These are phyloP conservation scores for Ooceraea biroi DNA, from an alignment of 1,140 invertebrate genomes.

Conservation along the genomic window DNA sequence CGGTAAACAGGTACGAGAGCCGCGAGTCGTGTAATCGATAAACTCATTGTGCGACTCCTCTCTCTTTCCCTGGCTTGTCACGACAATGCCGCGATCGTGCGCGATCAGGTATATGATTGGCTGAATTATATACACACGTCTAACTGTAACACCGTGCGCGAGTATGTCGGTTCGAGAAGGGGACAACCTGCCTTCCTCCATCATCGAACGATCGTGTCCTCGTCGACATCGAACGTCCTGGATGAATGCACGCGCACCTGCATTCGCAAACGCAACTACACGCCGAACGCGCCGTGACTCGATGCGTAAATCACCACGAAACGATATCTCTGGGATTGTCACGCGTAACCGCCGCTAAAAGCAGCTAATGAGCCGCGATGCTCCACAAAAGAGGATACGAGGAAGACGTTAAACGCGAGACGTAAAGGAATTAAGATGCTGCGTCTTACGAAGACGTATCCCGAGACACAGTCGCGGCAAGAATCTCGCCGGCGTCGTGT, in stretches of 20 bases:
- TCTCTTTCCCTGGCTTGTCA: conserved; percentile 41
- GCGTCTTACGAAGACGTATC: not conserved
- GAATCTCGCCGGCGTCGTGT: not conserved
- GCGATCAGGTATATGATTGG: conserved; percentile 77
- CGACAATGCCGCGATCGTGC: conserved; percentile 70
- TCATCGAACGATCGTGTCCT: conserved; percentile 32
- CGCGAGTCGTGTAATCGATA: conserved; percentile 56
- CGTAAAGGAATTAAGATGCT: not conserved
- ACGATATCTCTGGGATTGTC: conserved; percentile 15
- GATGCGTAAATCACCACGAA: conserved; percentile 32
- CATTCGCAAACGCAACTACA: conserved; percentile 21
- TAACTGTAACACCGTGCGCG: conserved; percentile 75
- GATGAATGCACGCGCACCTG: conserved; percentile 52
- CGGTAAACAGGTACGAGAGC: conserved; percentile 53
- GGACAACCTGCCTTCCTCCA: conserved; percentile 33
- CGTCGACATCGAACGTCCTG: conserved; percentile 31
- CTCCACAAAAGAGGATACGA: conserved; percentile 1
- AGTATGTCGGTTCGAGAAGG: conserved; percentile 7
- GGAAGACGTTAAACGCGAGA: not conserved
- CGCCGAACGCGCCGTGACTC: conserved; percentile 2
- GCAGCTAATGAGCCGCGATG: conserved; percentile 34
- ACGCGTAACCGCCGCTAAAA: conserved; percentile 38
- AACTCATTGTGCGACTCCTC: conserved; percentile 67
- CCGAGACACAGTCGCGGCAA: not conserved
- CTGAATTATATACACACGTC: conserved; percentile 70